Evolutionary conservation across 2,888 invertebrate genomes (phyloP).

Genomic region (Chrysina gloriosa): DNA sequence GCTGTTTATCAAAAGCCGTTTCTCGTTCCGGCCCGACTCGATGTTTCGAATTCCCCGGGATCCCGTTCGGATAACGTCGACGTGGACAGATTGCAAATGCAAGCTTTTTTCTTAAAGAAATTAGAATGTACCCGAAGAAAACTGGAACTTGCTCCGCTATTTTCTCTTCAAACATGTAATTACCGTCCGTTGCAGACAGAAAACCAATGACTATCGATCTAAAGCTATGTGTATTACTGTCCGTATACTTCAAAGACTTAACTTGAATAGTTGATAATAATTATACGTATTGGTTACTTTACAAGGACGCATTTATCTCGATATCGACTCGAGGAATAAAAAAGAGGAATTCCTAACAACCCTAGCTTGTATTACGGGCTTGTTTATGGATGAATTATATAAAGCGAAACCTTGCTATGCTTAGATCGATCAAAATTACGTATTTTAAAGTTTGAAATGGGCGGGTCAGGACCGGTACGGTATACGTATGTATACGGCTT

Average conservation of each 20-base stretch:
- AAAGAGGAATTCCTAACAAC: no score
- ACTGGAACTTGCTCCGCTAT: background rate
- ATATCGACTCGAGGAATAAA: no score
- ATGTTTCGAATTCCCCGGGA: background rate
- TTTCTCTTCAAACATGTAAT: slow-evolving; percentile 23
- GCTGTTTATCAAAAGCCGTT: no score
- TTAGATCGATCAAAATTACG: no score
- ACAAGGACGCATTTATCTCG: slow-evolving; percentile 9
- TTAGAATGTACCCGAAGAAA: slow-evolving; percentile 12
- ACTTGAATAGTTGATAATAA: background rate
- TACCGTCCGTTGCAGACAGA: background rate
- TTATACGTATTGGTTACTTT: background rate
- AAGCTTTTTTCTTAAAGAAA: background rate
- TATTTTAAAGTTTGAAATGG: no score
- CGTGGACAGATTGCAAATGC: background rate
- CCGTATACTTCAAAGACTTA: background rate
- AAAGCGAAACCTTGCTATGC: no score
- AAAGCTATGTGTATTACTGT: background rate
- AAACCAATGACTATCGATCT: background rate
- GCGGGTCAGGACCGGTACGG: no score
- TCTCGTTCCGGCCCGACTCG: no score
- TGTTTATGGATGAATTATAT: no score
- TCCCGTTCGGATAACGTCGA: background rate
- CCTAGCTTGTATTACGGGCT: no score
- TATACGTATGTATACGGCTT: no score